phyloP scores from a whole-genome alignment of 2,113 vertebrate genomes.

The Dinomys branickii region DNA sequence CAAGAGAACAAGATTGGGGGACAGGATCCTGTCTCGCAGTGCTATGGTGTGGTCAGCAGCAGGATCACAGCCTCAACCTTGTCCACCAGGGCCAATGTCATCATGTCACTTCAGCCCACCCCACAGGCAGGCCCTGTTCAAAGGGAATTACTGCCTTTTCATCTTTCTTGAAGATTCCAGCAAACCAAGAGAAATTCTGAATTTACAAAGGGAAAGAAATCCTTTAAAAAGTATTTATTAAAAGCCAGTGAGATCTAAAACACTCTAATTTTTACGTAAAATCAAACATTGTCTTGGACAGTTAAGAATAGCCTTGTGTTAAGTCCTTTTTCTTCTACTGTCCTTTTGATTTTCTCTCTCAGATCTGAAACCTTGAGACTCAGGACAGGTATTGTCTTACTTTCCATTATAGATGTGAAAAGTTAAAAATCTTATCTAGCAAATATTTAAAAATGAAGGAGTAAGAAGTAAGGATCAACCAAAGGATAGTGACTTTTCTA shows the following conservation, averaged over 20 bases:
- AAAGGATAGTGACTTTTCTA: not conserved
- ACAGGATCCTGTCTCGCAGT: not conserved
- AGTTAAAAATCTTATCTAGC: not conserved
- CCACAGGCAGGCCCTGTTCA: slow-evolving; percentile 18
- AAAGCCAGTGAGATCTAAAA: not conserved
- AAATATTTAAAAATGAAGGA: slow-evolving; percentile 51
- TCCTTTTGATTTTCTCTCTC: not conserved
- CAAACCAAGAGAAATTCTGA: slow-evolving; percentile 49
- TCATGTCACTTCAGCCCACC: not conserved
- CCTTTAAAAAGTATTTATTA: not conserved
- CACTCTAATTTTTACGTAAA: not conserved
- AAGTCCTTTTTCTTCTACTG: not conserved
- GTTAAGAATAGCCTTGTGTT: not conserved
- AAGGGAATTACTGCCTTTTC: not conserved
- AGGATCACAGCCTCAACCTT: not conserved
- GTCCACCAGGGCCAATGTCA: not conserved
- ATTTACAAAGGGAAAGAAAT: not conserved
- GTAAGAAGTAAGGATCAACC: not conserved
- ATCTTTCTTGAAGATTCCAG: not conserved
- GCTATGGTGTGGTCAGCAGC: not conserved
- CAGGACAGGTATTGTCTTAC: not conserved
- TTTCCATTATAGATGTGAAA: slow-evolving; percentile 25
- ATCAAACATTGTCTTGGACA: not conserved
- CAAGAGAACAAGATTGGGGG: not conserved
- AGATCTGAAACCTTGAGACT: slow-evolving; percentile 24